Percentiles rank a stretch among this genome's conserved stretches.
phyloP scores from a whole-genome alignment of 2,888 invertebrate genomes.

The Trachelus iudaicus region DNA sequence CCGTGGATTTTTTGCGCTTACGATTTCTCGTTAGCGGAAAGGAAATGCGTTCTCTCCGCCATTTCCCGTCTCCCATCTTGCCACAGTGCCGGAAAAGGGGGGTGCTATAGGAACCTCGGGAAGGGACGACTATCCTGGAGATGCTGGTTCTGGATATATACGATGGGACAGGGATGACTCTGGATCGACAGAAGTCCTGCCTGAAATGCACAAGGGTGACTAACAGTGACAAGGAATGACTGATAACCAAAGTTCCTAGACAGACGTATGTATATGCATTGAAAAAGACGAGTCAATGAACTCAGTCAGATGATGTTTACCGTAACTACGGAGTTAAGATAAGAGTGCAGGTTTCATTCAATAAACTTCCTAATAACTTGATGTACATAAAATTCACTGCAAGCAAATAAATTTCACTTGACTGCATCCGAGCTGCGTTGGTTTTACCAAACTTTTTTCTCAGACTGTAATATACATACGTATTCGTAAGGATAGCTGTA shows the following conservation, averaged over 20 bases:
- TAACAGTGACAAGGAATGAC: no score
- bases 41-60: slow-evolving; percentile 5
- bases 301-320: not conserved
- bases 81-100: not conserved
- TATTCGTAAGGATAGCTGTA: not conserved
- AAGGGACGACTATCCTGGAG: not conserved
- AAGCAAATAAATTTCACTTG: not conserved
- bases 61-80: slow-evolving; percentile 2
- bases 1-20: not conserved
- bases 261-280: not conserved
- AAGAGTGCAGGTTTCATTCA: not conserved
- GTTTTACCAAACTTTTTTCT: not conserved
- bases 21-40: slow-evolving; percentile 8
- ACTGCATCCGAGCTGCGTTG: not conserved
- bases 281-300: not conserved
- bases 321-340: not conserved
- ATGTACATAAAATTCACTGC: not conserved
- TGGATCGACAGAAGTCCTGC: not conserved
- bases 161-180: not conserved
- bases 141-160: not conserved
- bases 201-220: not conserved
- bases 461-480: not conserved
- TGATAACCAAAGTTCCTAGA: not conserved
- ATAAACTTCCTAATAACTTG: not conserved
- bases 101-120: not conserved